Evolutionary conservation across 1,140 invertebrate genomes (phyloP).

Genomic region (Pararge aegeria): DNA sequence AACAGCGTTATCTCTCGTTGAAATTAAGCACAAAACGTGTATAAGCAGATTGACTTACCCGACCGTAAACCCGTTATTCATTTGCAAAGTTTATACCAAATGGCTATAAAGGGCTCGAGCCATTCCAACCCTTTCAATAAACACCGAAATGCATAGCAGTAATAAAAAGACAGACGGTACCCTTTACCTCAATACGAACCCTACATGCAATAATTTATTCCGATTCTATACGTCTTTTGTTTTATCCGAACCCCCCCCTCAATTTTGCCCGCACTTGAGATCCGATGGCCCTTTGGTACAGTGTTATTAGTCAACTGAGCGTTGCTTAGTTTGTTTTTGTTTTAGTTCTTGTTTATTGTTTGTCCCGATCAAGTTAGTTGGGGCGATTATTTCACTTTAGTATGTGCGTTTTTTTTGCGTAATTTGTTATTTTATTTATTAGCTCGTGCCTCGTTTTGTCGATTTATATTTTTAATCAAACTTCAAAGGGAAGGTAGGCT

Average conservation of each 20-base stretch:
- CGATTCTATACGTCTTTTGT: constrained; percentile 61
- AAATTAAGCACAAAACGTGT: neutral
- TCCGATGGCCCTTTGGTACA: constrained; percentile 61
- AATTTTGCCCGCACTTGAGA: constrained; percentile 54
- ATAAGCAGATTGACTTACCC: constrained; percentile 7
- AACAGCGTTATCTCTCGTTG: constrained; percentile 6
- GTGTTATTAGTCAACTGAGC: constrained; percentile 62
- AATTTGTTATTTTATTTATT: neutral
- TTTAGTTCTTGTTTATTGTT: constrained; percentile 41
- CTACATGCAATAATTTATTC: constrained; percentile 67
- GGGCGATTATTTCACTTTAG: constrained; percentile 28
- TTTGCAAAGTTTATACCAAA: constrained; percentile 12
- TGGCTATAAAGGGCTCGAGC: constrained; percentile 4
- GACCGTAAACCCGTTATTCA: constrained; percentile 4
- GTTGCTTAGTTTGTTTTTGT: constrained; percentile 58
- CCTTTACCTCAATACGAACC: constrained; percentile 49
- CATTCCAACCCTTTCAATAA: constrained; percentile 33
- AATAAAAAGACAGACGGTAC: constrained; percentile 62
- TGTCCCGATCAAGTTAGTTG: constrained; percentile 34
- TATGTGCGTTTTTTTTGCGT: constrained; percentile 13
- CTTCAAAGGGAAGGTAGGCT: too few relatives aligned
- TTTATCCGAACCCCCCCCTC: constrained; percentile 48
- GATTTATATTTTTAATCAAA: neutral
- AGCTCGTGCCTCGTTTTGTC: neutral
- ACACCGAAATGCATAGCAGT: constrained; percentile 35